Percentiles rank a stretch among this genome's conserved stretches.
Evolutionary conservation across 2,113 vertebrate genomes (phyloP).

Genomic region (Cynocephalus volans): DNA sequence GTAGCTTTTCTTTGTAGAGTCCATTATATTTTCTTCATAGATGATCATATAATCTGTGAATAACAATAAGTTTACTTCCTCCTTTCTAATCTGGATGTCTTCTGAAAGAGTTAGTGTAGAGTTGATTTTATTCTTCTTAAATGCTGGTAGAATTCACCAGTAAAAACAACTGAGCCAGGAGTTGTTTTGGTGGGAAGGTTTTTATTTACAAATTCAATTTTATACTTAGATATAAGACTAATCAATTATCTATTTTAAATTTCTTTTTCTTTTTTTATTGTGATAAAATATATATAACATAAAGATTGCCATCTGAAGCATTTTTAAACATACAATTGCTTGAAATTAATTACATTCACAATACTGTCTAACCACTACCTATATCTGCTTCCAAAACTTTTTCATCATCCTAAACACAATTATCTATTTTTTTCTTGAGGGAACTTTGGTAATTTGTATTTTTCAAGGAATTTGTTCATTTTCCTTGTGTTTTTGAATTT

Average conservation of each 20-base stretch:
- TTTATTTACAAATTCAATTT: neutral
- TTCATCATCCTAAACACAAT: neutral
- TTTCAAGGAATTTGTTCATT: neutral
- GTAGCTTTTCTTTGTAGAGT: neutral
- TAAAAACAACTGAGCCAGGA: neutral
- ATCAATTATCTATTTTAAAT: neutral
- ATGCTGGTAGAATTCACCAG: constrained; percentile 12
- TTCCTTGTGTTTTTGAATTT: constrained; percentile 38
- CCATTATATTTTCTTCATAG: neutral
- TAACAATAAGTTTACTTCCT: neutral
- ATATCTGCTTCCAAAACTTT: too few species aligned
- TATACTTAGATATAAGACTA: neutral
- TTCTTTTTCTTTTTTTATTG: neutral
- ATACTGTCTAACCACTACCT: too few species aligned
- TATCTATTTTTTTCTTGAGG: constrained; percentile 4
- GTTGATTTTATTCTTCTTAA: neutral
- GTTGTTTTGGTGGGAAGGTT: neutral
- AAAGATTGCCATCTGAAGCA: too few species aligned
- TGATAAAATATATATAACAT: too few species aligned
- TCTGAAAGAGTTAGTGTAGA: neutral
- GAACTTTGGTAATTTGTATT: constrained; percentile 14
- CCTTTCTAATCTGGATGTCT: neutral
- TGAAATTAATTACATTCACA: too few species aligned
- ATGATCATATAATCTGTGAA: neutral
- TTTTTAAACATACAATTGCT: too few species aligned